Conservation (phyloP, 1,140 invertebrate genomes). For the Apis cerana region DNA sequence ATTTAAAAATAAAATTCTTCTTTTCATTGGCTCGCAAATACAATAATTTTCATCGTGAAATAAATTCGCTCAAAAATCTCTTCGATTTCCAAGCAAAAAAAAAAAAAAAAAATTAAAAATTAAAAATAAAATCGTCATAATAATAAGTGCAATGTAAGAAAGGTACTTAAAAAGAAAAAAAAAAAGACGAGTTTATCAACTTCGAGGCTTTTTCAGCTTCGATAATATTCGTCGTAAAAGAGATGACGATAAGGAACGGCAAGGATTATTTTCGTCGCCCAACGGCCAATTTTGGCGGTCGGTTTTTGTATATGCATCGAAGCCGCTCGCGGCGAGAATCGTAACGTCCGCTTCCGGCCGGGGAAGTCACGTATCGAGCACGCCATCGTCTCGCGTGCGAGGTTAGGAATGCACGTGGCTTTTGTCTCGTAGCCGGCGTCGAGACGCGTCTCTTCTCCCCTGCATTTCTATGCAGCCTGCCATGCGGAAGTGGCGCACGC, state of each 20-base stretch:
- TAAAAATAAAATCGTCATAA: neutral
- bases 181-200: constrained; percentile 2
- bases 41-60: too few relatives aligned
- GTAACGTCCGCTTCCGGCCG: constrained; percentile 46
- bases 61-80: too few relatives aligned
- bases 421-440: constrained; percentile 1
- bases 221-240: constrained; percentile 33
- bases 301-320: neutral
- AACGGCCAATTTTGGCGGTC: constrained; percentile 21
- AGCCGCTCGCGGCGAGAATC: constrained; percentile 9
- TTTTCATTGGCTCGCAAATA: too few relatives aligned
- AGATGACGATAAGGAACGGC: neutral
- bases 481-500: constrained; percentile 29
- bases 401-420: constrained; percentile 24
- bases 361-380: constrained; percentile 58
- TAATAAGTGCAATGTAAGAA: neutral
- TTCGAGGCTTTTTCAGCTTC: neutral
- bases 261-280: constrained; percentile 3
- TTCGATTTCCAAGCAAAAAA: neutral
- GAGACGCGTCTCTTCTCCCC: neutral
- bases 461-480: constrained; percentile 36
- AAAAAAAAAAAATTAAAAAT: neutral
- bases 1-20: neutral
- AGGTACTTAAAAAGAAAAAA: neutral
- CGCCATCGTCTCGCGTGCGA: neutral